These are phyloP conservation scores for Stomorhina lunata DNA, from an alignment of 2,888 invertebrate species.

Conservation along the genomic window DNA sequence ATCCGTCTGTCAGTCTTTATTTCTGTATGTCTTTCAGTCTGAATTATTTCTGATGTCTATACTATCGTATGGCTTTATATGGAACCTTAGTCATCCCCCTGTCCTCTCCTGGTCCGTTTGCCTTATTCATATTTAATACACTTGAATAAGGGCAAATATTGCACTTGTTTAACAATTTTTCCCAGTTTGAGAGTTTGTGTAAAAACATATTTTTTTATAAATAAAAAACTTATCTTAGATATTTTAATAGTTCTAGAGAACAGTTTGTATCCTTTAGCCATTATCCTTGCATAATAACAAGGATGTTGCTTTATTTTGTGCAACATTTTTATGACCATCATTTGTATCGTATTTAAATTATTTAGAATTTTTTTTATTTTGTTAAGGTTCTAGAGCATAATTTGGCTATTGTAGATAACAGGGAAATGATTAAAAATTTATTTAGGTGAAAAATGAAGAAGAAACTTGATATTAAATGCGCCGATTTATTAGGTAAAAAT, in stretches of 20 bases:
- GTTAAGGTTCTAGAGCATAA: constrained; percentile 25
- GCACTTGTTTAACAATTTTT: constrained; percentile 42
- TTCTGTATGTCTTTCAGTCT: background rate
- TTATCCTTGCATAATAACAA: constrained; percentile 40
- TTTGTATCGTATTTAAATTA: constrained; percentile 38
- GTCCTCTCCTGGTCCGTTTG: constrained; percentile 5
- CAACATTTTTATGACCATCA: constrained; percentile 21
- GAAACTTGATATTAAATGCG: background rate
- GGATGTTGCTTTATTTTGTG: background rate
- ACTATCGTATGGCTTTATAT: background rate
- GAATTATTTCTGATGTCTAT: background rate
- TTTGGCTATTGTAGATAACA: background rate
- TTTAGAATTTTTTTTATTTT: background rate
- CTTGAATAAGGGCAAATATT: constrained; percentile 32
- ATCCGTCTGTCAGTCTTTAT: background rate
- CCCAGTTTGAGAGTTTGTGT: background rate
- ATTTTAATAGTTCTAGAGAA: constrained; percentile 29
- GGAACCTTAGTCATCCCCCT: background rate
- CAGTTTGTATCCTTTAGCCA: constrained; percentile 45
- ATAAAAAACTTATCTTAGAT: constrained; percentile 31
- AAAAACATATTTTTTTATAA: background rate
- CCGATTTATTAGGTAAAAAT: too few relatives aligned
- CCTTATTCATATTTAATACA: constrained; percentile 24
- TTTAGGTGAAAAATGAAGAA: background rate
- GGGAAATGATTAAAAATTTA: background rate